Percentiles rank a stretch among this genome's conserved stretches.
Evolutionary conservation across 2,797 vertebrate genomes (phyloP).

Genomic region (Coregonus suidteri): DNA sequence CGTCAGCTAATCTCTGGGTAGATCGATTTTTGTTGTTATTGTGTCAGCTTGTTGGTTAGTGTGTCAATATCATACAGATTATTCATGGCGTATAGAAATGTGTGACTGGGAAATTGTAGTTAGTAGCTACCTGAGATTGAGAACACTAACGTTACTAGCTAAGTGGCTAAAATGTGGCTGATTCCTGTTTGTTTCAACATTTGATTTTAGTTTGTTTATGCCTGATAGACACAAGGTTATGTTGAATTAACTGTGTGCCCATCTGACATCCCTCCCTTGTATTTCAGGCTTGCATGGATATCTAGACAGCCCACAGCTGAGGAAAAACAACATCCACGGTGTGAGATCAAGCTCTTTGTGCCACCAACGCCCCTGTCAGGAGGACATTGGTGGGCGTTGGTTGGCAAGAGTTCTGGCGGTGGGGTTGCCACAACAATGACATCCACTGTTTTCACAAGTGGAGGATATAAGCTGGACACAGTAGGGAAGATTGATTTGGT

Average conservation of each 20-base stretch:
- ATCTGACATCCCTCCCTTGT: not conserved
- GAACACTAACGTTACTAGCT: not conserved
- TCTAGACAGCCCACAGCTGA: not conserved
- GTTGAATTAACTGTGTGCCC: not conserved
- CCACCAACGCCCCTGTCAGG: constrained; percentile 8
- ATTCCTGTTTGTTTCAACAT: not conserved
- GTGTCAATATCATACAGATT: not conserved
- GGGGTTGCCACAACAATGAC: constrained; percentile 58
- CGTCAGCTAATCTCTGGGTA: not conserved
- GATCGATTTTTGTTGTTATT: not conserved
- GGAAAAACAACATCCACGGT: not conserved
- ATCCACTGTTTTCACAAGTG: constrained; percentile 71
- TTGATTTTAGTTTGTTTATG: not conserved
- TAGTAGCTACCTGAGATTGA: not conserved
- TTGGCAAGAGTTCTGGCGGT: constrained; percentile 3
- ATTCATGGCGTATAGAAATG: not conserved
- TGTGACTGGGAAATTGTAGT: not conserved
- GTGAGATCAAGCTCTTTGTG: not conserved
- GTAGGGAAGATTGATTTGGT: constrained; percentile 33
- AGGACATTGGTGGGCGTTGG: constrained; percentile 20
- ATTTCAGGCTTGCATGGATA: constrained; percentile 4
- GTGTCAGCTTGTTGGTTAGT: not conserved
- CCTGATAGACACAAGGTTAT: not conserved
- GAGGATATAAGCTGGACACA: constrained; percentile 48
- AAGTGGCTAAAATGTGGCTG: not conserved